These are phyloP conservation scores for Dromiciops gliroides DNA, from an alignment of 2,113 vertebrate genomes.

Conservation along the genomic window DNA sequence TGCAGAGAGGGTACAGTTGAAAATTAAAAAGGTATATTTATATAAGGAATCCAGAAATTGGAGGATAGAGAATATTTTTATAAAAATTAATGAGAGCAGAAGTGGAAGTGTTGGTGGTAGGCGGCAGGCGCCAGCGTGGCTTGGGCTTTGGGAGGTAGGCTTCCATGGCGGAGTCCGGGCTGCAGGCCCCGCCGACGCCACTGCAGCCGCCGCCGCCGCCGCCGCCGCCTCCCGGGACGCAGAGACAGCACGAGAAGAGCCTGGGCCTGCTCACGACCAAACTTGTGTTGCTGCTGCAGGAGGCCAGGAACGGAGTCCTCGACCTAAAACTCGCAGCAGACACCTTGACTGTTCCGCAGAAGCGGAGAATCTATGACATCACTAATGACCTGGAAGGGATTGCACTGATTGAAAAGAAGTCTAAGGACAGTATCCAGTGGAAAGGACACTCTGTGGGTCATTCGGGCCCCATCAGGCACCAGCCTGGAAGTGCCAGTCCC, in stretches of 20 bases:
- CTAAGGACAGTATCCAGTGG: conserved; percentile 99
- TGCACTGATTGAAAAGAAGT: conserved; percentile 99
- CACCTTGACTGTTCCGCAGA: conserved; percentile 96
- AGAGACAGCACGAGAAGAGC: no score
- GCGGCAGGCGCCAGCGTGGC: conserved; percentile 73
- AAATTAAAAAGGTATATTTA: no score
- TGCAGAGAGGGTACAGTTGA: no score
- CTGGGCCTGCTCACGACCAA: conserved; percentile 96
- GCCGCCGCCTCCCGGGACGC: no score
- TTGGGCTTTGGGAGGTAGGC: conserved; percentile 84
- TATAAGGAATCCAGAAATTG: no score
- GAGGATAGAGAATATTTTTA: no score
- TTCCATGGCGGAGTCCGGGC: conserved; percentile 89
- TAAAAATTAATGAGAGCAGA: no score
- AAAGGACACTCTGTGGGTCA: conserved; percentile 96
- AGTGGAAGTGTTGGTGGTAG: conserved; percentile 84
- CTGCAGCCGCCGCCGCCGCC: no score
- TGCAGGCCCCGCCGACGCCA: conserved; percentile 87
- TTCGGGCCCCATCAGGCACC: conserved; percentile 95
- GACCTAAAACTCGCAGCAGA: conserved; percentile 97
- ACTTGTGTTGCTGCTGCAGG: conserved; percentile 96
- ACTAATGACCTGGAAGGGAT: conserved; percentile 98
- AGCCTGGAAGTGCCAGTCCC: conserved; percentile 96
- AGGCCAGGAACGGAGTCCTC: conserved; percentile 97
- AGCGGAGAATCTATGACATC: conserved; percentile 97